Conservation (phyloP, 2,888 invertebrate species). For the Diarsia mendica region DNA sequence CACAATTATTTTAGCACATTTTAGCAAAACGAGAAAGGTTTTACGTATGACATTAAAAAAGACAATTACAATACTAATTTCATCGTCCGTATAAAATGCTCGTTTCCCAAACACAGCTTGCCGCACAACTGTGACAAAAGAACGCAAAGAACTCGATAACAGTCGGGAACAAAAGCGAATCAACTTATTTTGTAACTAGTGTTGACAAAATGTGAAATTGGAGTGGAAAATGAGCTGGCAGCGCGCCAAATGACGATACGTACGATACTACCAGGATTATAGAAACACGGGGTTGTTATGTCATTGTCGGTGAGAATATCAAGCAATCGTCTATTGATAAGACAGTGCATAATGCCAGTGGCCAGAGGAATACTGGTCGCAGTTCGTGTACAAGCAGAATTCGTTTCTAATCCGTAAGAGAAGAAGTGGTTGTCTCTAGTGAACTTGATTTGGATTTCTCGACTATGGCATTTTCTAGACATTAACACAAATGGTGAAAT, state of each 20-base stretch:
- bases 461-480: background rate
- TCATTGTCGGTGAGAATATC: background rate
- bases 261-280: conserved; percentile 4
- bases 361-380: background rate
- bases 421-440: background rate
- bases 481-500: background rate
- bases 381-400: background rate
- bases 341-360: background rate
- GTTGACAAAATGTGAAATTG: conserved; percentile 67
- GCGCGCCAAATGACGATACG: conserved; percentile 55
- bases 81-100: conserved; percentile 12
- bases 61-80: conserved; percentile 30
- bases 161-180: conserved; percentile 50
- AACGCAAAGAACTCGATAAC: conserved; percentile 39
- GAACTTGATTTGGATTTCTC: background rate
- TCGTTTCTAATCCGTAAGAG: no score
- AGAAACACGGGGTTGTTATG: conserved; percentile 1
- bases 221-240: conserved; percentile 66
- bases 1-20: background rate
- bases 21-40: background rate
- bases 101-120: conserved; percentile 15
- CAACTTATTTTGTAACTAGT: conserved; percentile 65
- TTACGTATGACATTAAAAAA: background rate
- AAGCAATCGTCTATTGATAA: background rate
- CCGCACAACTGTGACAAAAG: conserved; percentile 48